phyloP scores from a whole-genome alignment of 2,888 invertebrate genomes.

The Orthosia incerta region DNA sequence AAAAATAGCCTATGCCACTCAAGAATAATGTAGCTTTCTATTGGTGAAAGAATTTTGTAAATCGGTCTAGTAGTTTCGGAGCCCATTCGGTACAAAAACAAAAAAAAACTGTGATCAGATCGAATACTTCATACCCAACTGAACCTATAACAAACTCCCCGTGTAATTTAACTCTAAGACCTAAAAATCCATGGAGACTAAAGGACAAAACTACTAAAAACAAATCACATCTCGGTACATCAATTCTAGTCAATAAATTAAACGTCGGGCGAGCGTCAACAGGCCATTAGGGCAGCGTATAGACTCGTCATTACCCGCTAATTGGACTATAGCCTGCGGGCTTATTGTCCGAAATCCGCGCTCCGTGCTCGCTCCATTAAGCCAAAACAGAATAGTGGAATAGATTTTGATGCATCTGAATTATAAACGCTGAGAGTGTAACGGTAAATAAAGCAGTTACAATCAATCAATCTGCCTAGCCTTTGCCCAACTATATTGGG shows the following conservation, averaged over 20 bases:
- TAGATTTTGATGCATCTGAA: conserved; percentile 51
- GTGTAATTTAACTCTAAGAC: too few species aligned
- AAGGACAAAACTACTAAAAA: not conserved
- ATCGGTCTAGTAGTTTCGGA: too few species aligned
- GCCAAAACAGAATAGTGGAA: conserved; percentile 55
- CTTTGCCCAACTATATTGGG: too few species aligned
- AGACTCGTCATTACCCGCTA: conserved; percentile 47
- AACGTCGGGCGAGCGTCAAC: conserved; percentile 35
- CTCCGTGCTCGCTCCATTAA: conserved; percentile 52
- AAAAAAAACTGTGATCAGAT: too few species aligned
- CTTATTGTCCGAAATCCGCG: conserved; percentile 34
- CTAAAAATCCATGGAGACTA: too few species aligned
- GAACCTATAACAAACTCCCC: too few species aligned
- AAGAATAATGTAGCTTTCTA: too few species aligned
- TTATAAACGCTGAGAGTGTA: conserved; percentile 32
- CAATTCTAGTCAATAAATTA: conserved; percentile 50
- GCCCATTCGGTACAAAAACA: too few species aligned
- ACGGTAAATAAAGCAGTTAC: conserved; percentile 18
- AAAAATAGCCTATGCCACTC: too few species aligned
- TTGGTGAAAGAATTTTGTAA: too few species aligned
- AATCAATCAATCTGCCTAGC: too few species aligned
- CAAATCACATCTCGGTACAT: conserved; percentile 19
- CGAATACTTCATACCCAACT: too few species aligned
- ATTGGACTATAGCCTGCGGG: conserved; percentile 60
- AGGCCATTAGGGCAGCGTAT: conserved; percentile 45